Evolutionary conservation across 2,888 invertebrate genomes (phyloP).

Genomic region (Macrosiphum euphorbiae): DNA sequence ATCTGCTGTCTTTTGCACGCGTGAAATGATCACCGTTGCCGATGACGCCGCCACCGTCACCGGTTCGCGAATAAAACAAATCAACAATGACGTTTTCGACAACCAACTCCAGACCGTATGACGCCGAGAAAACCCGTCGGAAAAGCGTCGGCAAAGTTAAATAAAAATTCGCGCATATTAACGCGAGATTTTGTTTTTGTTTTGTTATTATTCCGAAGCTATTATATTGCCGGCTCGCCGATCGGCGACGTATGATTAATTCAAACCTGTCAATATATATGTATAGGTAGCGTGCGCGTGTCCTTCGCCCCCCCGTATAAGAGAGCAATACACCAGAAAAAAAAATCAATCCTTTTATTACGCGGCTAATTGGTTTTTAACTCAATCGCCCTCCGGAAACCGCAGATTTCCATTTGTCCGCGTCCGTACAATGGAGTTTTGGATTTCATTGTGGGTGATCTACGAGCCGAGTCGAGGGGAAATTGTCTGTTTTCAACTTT

Average conservation of each 20-base stretch:
- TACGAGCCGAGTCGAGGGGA: slow-evolving; percentile 11
- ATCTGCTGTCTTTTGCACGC: slow-evolving; percentile 50
- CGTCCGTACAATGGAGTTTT: slow-evolving; percentile 16
- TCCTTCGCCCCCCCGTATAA: neutral
- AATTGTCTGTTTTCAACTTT: slow-evolving; percentile 26
- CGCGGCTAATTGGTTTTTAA: slow-evolving; percentile 45
- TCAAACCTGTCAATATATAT: slow-evolving; percentile 20
- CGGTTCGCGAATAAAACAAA: slow-evolving; percentile 21
- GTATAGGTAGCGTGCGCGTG: neutral
- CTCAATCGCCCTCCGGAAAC: slow-evolving; percentile 32
- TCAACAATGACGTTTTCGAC: slow-evolving; percentile 37
- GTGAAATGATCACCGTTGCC: slow-evolving; percentile 26
- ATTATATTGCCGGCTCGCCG: neutral
- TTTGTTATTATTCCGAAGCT: neutral
- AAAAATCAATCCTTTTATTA: slow-evolving; percentile 44
- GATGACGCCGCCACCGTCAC: neutral
- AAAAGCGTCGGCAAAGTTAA: neutral
- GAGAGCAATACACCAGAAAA: slow-evolving; percentile 24
- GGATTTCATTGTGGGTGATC: slow-evolving; percentile 13
- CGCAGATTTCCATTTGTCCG: slow-evolving; percentile 28
- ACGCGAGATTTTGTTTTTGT: slow-evolving; percentile 8
- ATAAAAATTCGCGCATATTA: slow-evolving; percentile 7
- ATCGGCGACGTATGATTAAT: slow-evolving; percentile 52
- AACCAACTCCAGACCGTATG: neutral
- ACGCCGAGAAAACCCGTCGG: neutral